Base-by-base conservation (phyloP, 2,888 invertebrate genomes). In the Lysandra bellargus region DNA sequence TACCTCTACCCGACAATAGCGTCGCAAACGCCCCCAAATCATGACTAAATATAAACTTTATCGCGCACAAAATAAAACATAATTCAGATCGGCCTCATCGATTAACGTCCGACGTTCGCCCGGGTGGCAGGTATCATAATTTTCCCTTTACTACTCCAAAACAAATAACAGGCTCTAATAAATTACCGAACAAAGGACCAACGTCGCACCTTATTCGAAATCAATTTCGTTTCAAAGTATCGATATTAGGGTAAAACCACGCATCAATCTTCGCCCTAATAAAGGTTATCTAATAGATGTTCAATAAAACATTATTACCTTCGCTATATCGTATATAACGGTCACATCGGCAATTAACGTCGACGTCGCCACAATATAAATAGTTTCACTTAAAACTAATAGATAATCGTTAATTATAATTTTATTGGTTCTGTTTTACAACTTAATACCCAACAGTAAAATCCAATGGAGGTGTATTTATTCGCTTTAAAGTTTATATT, bases 61-160 rank as follows among this genome's bases (percentile, higher is more conserved):
- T 33, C 0, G 0, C 0, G 0, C 0, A 0, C 7, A 0, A 14
- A 0, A 78, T 84, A 87, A 84, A 81, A 82, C 82, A 40, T n/a
- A 79, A 23, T 85, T 86, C 87, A n/a, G 78, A 14, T 79, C 82
- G 78, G 14, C 1, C 0, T 7, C 7, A 5, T 49, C 0, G 33
- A 49, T 82, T 80, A 44, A 83, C 86, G 5, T 87, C 86, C 72
- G 84, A 72, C 80, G 79, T 80, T 83, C 80, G 37, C 23, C 61
- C 79, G 80, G 80, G 79, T 69, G 78, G 23, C 81, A 82, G 81
- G 85, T 86, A 86, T 90, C 90, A 93, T 92, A 91, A 93, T 92
- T 92, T 90, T 91, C 87, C 89, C 91, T 93, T 93, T 91, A 94
- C 88, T 90, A 90, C 91, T 89, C 86, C 87, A 88, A 92, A 90